Percentiles rank a stretch among this genome's conserved stretches.
Evolutionary conservation across 2,113 vertebrate genomes (phyloP).

Genomic region (Mola mola): DNA sequence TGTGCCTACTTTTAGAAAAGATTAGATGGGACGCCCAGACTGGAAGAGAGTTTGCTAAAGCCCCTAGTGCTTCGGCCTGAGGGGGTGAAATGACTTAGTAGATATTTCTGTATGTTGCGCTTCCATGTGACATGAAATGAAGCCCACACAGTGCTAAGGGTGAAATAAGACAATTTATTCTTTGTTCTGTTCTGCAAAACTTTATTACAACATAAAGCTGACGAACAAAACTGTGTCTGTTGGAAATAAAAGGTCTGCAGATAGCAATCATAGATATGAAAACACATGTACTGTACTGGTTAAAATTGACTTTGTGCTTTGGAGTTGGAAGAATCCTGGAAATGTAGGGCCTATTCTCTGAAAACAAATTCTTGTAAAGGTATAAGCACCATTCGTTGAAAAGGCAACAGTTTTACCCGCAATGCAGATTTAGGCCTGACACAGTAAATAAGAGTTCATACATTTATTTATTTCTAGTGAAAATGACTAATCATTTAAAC

Average conservation of each 20-base stretch:
- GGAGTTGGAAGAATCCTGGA: conserved; percentile 32
- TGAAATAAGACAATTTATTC: conserved; percentile 68
- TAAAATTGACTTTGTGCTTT: conserved; percentile 54
- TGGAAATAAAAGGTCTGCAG: conserved; percentile 30
- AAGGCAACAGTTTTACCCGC: conserved; percentile 3
- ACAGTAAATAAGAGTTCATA: not conserved
- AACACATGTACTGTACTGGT: conserved; percentile 37
- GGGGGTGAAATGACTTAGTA: no score
- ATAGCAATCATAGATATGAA: conserved; percentile 34
- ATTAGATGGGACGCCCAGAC: no score
- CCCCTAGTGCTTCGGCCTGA: no score
- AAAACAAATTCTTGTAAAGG: conserved; percentile 39
- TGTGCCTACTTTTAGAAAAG: no score
- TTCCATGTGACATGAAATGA: not conserved
- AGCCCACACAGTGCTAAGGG: conserved; percentile 15
- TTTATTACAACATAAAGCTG: conserved; percentile 85
- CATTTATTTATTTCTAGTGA: conserved; percentile 1
- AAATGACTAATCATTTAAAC: not conserved
- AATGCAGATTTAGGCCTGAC: conserved; percentile 17
- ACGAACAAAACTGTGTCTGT: conserved; percentile 78
- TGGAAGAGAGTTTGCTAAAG: no score
- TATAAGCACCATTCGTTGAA: conserved; percentile 68
- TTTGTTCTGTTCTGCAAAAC: conserved; percentile 80
- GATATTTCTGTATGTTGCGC: no score
- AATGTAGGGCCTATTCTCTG: conserved; percentile 5